These are phyloP conservation scores for Drosophila mercatorum DNA, from an alignment of 2,888 invertebrate species.

Conservation along the genomic window DNA sequence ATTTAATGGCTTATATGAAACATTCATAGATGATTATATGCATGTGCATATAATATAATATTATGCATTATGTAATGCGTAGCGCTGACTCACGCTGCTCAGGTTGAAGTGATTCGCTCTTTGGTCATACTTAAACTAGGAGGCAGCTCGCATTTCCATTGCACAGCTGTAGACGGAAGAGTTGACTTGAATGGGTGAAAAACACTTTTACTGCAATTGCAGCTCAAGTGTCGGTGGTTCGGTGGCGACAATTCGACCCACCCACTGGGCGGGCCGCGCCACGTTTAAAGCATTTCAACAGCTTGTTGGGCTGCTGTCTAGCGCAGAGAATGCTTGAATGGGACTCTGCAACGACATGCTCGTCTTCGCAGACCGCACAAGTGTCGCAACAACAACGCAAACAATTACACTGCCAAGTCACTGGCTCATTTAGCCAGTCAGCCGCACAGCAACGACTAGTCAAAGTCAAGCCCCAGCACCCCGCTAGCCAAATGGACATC, in stretches of 20 bases:
- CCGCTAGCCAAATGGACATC: conserved; percentile 30
- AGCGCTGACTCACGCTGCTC: conserved; percentile 7
- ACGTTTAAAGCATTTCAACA: conserved; percentile 34
- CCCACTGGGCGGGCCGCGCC: conserved; percentile 29
- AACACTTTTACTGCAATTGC: conserved; percentile 53
- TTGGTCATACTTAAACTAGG: conserved; percentile 2
- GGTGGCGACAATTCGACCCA: conserved; percentile 23
- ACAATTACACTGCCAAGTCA: conserved; percentile 45
- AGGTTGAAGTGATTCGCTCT: background rate
- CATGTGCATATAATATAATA: background rate
- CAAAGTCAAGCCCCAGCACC: conserved; percentile 26
- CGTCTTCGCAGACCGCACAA: conserved; percentile 65
- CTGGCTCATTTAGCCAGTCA: conserved; percentile 49
- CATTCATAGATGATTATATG: background rate
- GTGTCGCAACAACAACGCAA: conserved; percentile 47
- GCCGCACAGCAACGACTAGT: conserved; percentile 19
- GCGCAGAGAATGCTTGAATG: conserved; percentile 34
- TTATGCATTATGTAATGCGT: background rate
- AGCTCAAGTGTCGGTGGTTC: conserved; percentile 47
- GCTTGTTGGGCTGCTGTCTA: conserved; percentile 37
- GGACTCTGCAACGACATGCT: conserved; percentile 36
- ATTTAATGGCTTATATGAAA: background rate
- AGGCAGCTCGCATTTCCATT: conserved; percentile 3
- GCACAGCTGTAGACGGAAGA: conserved; percentile 6
- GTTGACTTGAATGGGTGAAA: conserved; percentile 4